Evolutionary conservation across 2,888 invertebrate genomes (phyloP), one percentile per base, ranked within the genome.

Genomic region (Oegoconia quadripuncta): DNA sequence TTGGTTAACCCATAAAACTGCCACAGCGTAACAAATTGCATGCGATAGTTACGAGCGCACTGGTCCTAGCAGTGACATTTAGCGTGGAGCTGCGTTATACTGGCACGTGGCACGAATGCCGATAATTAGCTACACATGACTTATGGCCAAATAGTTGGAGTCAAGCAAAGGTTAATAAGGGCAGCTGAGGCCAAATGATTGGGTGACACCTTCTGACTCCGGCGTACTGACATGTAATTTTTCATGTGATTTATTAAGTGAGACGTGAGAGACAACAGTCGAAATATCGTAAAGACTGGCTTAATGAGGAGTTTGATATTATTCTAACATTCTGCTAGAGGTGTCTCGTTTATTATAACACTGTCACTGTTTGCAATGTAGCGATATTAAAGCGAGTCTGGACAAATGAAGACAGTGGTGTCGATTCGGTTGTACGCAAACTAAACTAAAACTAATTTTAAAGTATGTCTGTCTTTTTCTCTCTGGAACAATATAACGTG

Each of bases 51-150:
- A 40, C 40, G 44, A 43, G 50, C 41, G 45, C 34, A 41, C 42
- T 46, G 52, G 41, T 20, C 37, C 35, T 37, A 35, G 47, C 37
- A 45, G 38, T 51, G 46, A 52, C 54, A 44, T 52, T 54, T 46
- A 42, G 48, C 37, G 26, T 20, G 39, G 33, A 37, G 26, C 34
- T 40, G 39, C 41, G 37, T 32, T 44, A 46, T 49, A 41, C 48
- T 49, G 49, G 34, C 33, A 36, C 44, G 39, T 42, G 52, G 59
- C 66, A 51, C 64, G 68, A 56, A 41, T 62, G 66, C 59, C 68
- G 70, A 72, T 75, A 81, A 84, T 84, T 82, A 81, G 81, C 62
- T 43, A 44, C 47, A 43, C 61, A 57, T 79, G 82, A 83, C 62
- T 76, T 69, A 82, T 76, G 73, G 64, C 52, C 46, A 61, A 63